Conservation (phyloP, 2,113 vertebrate genomes). For the Hassar affinis region DNA sequence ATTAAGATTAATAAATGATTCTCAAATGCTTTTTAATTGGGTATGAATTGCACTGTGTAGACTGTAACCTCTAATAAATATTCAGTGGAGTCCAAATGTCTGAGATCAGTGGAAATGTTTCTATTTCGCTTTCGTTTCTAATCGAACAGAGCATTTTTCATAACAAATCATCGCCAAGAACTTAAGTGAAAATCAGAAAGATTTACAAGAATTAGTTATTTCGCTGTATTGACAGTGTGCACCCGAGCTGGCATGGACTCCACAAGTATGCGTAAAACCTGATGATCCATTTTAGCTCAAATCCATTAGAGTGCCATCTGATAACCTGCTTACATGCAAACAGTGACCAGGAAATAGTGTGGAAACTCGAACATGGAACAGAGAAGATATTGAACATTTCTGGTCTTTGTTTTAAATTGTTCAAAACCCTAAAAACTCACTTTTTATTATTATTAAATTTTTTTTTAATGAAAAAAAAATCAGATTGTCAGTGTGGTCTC, state of each 20-base stretch:
- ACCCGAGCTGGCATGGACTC: neutral
- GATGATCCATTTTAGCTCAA: neutral
- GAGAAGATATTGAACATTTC: neutral
- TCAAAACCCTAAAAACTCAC: neutral
- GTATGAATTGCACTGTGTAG: neutral
- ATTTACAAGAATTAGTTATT: neutral
- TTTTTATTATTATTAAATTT: neutral
- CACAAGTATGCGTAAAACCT: neutral
- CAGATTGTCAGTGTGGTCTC: neutral
- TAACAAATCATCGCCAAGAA: neutral
- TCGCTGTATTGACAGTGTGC: neutral
- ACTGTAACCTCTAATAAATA: neutral
- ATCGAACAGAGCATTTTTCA: neutral
- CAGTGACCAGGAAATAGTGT: neutral
- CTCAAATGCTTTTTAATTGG: neutral
- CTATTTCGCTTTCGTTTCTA: neutral
- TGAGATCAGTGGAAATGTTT: neutral
- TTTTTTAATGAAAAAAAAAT: neutral
- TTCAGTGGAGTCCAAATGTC: neutral
- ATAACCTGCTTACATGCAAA: neutral
- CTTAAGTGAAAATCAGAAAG: neutral
- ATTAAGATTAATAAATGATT: neutral
- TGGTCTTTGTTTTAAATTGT: neutral
- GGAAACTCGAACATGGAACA: neutral
- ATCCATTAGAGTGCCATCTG: neutral